Conservation (phyloP, 23 tunicate genomes). For the Aplidium turbinatum region DNA sequence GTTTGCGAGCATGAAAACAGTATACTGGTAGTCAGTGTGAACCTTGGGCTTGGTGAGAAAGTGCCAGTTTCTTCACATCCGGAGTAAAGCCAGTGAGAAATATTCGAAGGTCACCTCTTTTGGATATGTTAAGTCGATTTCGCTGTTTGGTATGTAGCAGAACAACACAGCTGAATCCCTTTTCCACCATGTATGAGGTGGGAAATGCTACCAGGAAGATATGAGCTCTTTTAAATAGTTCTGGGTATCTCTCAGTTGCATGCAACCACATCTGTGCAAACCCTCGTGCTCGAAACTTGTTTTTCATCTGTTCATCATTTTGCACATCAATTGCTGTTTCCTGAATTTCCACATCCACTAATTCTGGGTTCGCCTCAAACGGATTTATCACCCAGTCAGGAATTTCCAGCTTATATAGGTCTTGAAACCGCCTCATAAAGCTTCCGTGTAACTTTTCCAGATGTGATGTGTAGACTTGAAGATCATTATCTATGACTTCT, state of each 20-base stretch:
- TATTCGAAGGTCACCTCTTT: slow-evolving; percentile 30
- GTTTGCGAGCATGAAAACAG: too few relatives aligned
- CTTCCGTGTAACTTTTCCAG: slow-evolving; percentile 6
- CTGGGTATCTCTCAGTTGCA: slow-evolving; percentile 44
- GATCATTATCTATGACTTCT: slow-evolving; percentile 27
- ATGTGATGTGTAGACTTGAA: slow-evolving; percentile 7
- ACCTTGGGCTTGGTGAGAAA: slow-evolving; percentile 31
- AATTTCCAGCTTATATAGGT: slow-evolving; percentile 8
- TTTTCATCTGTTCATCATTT: slow-evolving; percentile 44
- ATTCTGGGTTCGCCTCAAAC: slow-evolving; percentile 33
- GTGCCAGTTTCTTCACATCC: slow-evolving; percentile 16
- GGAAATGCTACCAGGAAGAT: slow-evolving; percentile 29
- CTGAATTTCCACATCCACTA: slow-evolving; percentile 44
- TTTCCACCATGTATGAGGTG: slow-evolving; percentile 31
- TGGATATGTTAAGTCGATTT: slow-evolving; percentile 29
- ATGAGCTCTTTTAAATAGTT: slow-evolving; percentile 18
- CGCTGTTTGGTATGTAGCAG: slow-evolving; percentile 33
- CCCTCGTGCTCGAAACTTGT: slow-evolving; percentile 21
- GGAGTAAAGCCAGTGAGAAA: slow-evolving; percentile 34
- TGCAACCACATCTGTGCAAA: slow-evolving; percentile 32
- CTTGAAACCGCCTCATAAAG: slow-evolving; percentile 29
- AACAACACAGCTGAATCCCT: slow-evolving; percentile 27
- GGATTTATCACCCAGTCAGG: slow-evolving; percentile 41
- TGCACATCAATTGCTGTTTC: too few relatives aligned
- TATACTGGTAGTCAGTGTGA: slow-evolving; percentile 37